phyloP scores from a whole-genome alignment of 2,888 invertebrate genomes.

The Diarsia rubi region DNA sequence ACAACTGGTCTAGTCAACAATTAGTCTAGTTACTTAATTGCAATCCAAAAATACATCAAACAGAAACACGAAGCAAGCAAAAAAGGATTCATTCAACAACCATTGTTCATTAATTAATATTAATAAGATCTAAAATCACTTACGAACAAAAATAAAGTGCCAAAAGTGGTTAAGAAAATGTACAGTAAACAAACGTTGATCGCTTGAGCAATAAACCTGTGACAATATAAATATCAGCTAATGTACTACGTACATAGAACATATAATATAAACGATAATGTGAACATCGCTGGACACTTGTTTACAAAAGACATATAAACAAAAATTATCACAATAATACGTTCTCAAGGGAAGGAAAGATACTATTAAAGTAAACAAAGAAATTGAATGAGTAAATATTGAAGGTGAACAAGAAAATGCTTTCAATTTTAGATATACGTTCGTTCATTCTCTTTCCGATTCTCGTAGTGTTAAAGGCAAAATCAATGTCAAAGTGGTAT shows the following conservation, averaged over 20 bases:
- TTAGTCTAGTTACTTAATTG: slow-evolving; percentile 26
- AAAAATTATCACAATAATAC: slow-evolving; percentile 55
- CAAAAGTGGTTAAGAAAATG: slow-evolving; percentile 41
- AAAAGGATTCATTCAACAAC: slow-evolving; percentile 14
- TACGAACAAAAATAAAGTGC: slow-evolving; percentile 33
- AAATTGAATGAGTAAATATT: slow-evolving; percentile 24
- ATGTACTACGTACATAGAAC: slow-evolving; percentile 37
- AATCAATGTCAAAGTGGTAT: slow-evolving; percentile 32
- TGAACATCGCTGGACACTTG: slow-evolving; percentile 40
- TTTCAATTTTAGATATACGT: slow-evolving; percentile 38
- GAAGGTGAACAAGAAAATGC: slow-evolving; percentile 37
- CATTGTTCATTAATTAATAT: slow-evolving; percentile 12
- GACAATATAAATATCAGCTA: slow-evolving; percentile 52
- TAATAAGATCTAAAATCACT: slow-evolving; percentile 25
- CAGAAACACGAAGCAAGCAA: background rate
- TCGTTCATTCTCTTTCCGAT: slow-evolving; percentile 10
- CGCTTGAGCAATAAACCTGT: slow-evolving; percentile 43
- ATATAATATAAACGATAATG: slow-evolving; percentile 41
- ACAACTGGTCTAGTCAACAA: slow-evolving; percentile 8
- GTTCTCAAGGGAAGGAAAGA: slow-evolving; percentile 47
- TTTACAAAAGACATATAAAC: slow-evolving; percentile 46
- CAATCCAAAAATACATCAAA: slow-evolving; percentile 17
- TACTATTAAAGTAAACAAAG: slow-evolving; percentile 13
- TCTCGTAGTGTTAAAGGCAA: slow-evolving; percentile 14
- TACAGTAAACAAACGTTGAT: slow-evolving; percentile 39